phyloP scores from a whole-genome alignment of 2,888 invertebrate genomes.

The Dinocampus coccinellae region DNA sequence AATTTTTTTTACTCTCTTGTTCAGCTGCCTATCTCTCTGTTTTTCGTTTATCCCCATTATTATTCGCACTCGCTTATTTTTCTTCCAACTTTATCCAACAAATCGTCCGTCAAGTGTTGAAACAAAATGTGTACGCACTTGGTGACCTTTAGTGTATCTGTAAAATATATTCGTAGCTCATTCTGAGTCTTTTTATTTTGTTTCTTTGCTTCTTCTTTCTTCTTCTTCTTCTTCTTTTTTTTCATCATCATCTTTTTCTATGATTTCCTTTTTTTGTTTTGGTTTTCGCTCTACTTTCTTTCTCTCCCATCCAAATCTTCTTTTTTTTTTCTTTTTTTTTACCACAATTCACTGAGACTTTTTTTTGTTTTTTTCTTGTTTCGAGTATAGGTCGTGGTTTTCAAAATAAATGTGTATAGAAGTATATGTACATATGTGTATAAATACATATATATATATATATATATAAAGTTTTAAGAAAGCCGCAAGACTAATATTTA shows the following conservation, averaged over 20 bases:
- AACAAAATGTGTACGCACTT: not conserved
- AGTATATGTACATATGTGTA: too few relatives aligned
- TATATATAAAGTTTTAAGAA: not conserved
- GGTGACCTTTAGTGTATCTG: not conserved
- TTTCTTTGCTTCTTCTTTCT: too few relatives aligned
- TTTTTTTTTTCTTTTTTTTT: not conserved
- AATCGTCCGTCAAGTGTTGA: not conserved
- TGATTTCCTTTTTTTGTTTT: too few relatives aligned
- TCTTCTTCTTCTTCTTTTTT: too few relatives aligned
- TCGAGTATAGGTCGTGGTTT: conserved; percentile 19
- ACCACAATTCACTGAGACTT: not conserved
- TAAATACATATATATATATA: not conserved
- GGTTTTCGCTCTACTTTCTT: not conserved
- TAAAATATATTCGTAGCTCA: not conserved
- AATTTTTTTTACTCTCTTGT: too few relatives aligned
- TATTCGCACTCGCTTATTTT: conserved; percentile 4
- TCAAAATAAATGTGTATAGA: conserved; percentile 19
- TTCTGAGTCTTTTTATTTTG: not conserved
- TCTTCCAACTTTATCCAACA: not conserved
- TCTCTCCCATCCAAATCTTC: not conserved
- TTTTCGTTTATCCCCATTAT: not conserved
- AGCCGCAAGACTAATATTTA: not conserved
- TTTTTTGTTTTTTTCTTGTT: conserved; percentile 16
- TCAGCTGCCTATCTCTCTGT: too few relatives aligned
- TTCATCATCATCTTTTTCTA: too few relatives aligned